Conservation (phyloP, 2,113 vertebrate species). For the Myodes glareolus region DNA sequence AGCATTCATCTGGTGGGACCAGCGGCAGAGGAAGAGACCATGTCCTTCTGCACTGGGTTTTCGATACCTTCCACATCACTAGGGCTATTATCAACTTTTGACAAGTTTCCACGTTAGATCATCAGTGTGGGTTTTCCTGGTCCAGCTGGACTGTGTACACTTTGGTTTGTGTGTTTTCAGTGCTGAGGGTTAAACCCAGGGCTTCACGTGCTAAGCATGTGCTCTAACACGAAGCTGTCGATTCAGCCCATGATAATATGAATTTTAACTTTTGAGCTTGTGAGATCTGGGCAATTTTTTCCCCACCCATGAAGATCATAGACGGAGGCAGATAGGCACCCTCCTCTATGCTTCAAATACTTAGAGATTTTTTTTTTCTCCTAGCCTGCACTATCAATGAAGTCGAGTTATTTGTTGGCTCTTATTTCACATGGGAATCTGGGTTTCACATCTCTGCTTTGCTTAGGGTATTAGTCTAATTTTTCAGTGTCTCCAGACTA, state of each 20-base stretch:
- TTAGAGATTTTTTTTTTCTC: neutral
- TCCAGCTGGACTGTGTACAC: neutral
- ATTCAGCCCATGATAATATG: neutral
- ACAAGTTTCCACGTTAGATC: neutral
- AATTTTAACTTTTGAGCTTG: constrained; percentile 23
- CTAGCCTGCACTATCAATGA: neutral
- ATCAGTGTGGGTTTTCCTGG: neutral
- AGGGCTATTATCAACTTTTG: neutral
- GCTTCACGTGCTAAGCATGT: neutral
- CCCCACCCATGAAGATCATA: neutral
- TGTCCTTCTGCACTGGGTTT: neutral
- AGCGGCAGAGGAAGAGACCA: neutral
- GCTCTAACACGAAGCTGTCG: neutral
- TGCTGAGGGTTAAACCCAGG: neutral
- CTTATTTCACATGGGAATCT: neutral
- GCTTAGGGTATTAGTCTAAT: neutral
- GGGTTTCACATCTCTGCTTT: neutral
- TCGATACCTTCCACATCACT: neutral
- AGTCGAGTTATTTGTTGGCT: neutral
- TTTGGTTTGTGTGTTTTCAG: neutral
- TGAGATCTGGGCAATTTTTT: neutral
- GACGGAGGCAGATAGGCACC: neutral
- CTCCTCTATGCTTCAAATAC: neutral
- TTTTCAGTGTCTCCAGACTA: neutral
- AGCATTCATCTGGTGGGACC: neutral